These are phyloP conservation scores for Oscarella lobularis DNA, from an alignment of 37 sponge, comb jelly and placozoan species.

Conservation along the genomic window DNA sequence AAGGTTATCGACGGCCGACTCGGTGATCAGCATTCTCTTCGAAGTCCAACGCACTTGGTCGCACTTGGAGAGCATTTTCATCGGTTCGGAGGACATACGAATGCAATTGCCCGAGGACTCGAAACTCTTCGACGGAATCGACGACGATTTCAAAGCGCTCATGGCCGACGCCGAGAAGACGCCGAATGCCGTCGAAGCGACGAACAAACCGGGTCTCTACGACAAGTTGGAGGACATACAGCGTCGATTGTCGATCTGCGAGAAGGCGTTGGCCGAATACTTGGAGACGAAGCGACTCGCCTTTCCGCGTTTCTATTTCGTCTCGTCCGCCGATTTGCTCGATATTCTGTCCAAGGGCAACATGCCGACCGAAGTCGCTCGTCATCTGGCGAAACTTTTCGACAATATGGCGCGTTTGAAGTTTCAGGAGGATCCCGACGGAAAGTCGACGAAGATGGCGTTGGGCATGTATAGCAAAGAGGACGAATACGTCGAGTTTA, in stretches of 20 bases:
- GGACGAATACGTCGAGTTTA: slow-evolving; percentile 85
- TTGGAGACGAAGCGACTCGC: slow-evolving; percentile 97
- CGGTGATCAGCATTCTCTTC: slow-evolving; percentile 95
- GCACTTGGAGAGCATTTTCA: slow-evolving; percentile 96
- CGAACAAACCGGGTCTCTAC: slow-evolving; percentile 73
- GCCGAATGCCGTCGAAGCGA: slow-evolving; percentile 90
- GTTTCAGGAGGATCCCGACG: slow-evolving; percentile 58
- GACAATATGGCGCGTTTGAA: slow-evolving; percentile 91
- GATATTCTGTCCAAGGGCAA: slow-evolving; percentile 96
- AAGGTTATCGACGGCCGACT: slow-evolving; percentile 85
- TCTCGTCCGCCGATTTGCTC: slow-evolving; percentile 93
- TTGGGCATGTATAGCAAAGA: slow-evolving; percentile 97
- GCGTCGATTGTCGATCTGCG: slow-evolving; percentile 75
- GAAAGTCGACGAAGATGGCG: slow-evolving; percentile 69
- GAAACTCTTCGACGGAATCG: slow-evolving; percentile 89
- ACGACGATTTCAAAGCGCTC: slow-evolving; percentile 83
- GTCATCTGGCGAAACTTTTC: slow-evolving; percentile 98
- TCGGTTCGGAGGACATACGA: slow-evolving; percentile 94
- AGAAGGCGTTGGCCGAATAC: slow-evolving; percentile 98
- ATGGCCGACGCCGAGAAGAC: slow-evolving; percentile 80
- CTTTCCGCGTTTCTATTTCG: slow-evolving; percentile 99
- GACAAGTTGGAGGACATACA: slow-evolving; percentile 81
- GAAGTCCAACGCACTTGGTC: slow-evolving; percentile 99
- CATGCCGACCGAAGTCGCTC: slow-evolving; percentile 75
- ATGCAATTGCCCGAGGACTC: slow-evolving; percentile 92